A percentile compares a stretch with the other conserved stretches of the same genome.
phyloP scores from a whole-genome alignment of 2,113 vertebrate genomes.

The Pyxicephalus adspersus region DNA sequence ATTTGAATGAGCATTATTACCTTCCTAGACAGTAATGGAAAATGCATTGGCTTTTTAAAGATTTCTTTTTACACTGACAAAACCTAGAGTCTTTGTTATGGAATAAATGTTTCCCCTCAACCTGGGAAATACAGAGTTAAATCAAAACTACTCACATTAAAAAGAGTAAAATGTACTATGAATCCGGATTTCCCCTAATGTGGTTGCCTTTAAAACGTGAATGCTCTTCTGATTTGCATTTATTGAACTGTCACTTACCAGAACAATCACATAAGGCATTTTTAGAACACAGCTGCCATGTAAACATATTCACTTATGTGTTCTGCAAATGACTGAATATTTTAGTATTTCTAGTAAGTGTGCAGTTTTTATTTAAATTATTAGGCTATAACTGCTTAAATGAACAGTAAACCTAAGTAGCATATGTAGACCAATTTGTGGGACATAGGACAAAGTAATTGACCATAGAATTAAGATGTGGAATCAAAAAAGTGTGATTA shows the following conservation, averaged over 20 bases:
- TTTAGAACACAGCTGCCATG: background rate
- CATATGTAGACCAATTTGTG: no score
- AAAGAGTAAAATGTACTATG: background rate
- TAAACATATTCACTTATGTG: background rate
- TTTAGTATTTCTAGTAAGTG: background rate
- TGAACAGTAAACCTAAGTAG: no score
- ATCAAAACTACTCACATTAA: background rate
- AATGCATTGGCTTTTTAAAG: no score
- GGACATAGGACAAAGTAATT: no score
- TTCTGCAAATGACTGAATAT: background rate
- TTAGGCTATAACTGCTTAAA: no score
- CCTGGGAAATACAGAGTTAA: background rate
- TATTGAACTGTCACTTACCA: constrained; percentile 28
- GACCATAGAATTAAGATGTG: no score
- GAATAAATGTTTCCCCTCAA: no score
- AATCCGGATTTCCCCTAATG: constrained; percentile 1
- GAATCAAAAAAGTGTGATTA: no score
- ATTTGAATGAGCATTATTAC: no score
- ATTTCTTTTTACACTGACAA: no score
- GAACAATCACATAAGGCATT: constrained; percentile 19
- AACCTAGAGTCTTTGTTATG: no score
- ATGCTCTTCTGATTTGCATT: background rate
- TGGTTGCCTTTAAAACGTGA: background rate
- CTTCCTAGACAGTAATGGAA: no score
- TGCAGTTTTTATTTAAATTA: background rate